Evolutionary conservation across 2,113 vertebrate genomes (phyloP).

Genomic region (Aviceda subcristata): DNA sequence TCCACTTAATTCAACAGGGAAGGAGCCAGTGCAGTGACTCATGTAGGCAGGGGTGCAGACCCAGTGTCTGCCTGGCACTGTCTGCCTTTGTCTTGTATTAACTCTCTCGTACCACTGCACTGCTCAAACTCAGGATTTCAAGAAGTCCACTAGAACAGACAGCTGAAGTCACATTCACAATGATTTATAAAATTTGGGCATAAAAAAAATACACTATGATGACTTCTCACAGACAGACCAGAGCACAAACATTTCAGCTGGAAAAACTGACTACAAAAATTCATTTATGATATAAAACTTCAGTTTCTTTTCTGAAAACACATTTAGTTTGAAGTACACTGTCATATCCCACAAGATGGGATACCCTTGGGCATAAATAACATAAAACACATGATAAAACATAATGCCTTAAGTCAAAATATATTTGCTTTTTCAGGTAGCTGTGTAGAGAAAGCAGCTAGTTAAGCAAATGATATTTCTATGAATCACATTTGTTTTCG

Average conservation of each 20-base stretch:
- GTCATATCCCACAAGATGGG: slow-evolving; percentile 19
- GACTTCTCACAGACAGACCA: background rate
- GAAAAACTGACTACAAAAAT: background rate
- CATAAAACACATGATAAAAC: slow-evolving; percentile 49
- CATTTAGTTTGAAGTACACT: slow-evolving; percentile 42
- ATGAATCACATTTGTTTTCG: slow-evolving; percentile 6
- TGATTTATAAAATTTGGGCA: background rate
- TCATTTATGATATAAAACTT: slow-evolving; percentile 18
- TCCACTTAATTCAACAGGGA: slow-evolving; percentile 24
- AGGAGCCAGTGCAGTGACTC: slow-evolving; percentile 25
- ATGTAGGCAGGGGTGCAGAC: background rate
- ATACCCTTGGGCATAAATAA: slow-evolving; percentile 37
- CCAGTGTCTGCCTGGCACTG: background rate
- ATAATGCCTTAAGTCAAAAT: background rate
- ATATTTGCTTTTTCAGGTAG: slow-evolving; percentile 12
- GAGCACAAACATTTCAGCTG: background rate
- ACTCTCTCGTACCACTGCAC: background rate
- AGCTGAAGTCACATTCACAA: background rate
- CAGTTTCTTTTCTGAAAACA: slow-evolving; percentile 23
- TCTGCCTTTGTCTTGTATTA: background rate
- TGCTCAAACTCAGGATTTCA: background rate
- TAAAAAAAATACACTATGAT: background rate
- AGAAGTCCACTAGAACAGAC: background rate
- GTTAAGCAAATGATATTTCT: slow-evolving; percentile 54
- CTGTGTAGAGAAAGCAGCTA: background rate